phyloP scores from a whole-genome alignment of 1,140 invertebrate genomes.

The Microplitis mediator region DNA sequence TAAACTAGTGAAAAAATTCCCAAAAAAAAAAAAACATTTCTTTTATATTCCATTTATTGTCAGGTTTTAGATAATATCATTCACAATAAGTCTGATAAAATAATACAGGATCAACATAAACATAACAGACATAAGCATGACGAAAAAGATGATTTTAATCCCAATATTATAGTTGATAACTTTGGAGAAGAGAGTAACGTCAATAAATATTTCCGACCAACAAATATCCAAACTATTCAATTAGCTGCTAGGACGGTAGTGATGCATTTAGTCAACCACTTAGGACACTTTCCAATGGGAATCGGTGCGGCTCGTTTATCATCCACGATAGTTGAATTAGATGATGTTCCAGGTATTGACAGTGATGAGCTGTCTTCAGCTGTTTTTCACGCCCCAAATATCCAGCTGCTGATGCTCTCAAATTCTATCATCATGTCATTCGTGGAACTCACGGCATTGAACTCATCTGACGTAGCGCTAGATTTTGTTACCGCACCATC shows the following conservation, averaged over 20 bases:
- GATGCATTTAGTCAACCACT: constrained; percentile 83
- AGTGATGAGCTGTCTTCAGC: constrained; percentile 77
- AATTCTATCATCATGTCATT: constrained; percentile 85
- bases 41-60: constrained; percentile 8
- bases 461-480: constrained; percentile 81
- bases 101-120: constrained; percentile 41
- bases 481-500: constrained; percentile 69
- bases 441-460: constrained; percentile 88
- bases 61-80: constrained; percentile 58
- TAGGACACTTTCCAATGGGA: constrained; percentile 89
- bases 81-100: constrained; percentile 51
- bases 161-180: constrained; percentile 73
- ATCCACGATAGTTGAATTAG: constrained; percentile 88
- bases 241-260: constrained; percentile 74
- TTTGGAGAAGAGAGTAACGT: constrained; percentile 61
- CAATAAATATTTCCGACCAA: constrained; percentile 57
- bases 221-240: constrained; percentile 62
- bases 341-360: constrained; percentile 81
- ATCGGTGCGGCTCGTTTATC: constrained; percentile 83
- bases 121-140: constrained; percentile 45
- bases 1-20: background rate
- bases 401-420: constrained; percentile 87
- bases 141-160: constrained; percentile 71
- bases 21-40: background rate
- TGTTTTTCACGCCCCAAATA: constrained; percentile 86